Evolutionary conservation across 2,113 vertebrate species (phyloP).

Genomic region (Rhea pennata): DNA sequence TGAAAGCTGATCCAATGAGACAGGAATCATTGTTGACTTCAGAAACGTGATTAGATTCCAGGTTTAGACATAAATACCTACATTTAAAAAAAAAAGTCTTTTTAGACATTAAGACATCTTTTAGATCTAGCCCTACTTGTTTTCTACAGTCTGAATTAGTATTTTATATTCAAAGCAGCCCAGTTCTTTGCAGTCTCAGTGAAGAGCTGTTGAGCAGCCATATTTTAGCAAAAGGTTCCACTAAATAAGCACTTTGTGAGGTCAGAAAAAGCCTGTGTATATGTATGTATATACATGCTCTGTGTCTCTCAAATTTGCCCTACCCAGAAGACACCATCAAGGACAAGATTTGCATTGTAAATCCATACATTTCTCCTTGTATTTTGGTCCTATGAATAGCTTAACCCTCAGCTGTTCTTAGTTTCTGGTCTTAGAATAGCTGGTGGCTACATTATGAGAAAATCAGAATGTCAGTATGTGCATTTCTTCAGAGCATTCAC

Average conservation of each 20-base stretch:
- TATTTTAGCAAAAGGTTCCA: background rate
- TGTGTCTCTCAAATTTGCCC: background rate
- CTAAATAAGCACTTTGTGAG: background rate
- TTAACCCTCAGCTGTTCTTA: conserved; percentile 45
- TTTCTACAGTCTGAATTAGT: background rate
- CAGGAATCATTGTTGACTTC: background rate
- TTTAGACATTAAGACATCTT: background rate
- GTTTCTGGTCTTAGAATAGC: conserved; percentile 31
- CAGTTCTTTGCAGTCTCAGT: background rate
- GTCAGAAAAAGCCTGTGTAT: background rate
- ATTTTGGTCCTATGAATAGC: conserved; percentile 39
- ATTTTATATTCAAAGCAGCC: background rate
- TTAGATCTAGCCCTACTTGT: background rate
- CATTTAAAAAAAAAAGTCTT: background rate
- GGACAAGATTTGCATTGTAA: background rate
- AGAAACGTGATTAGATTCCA: background rate
- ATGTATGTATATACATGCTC: background rate
- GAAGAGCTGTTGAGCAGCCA: background rate
- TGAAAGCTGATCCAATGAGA: background rate
- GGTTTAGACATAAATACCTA: background rate
- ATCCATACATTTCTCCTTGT: conserved; percentile 3
- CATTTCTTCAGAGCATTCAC: conserved; percentile 25
- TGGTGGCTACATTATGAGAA: conserved; percentile 57
- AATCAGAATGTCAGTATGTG: conserved; percentile 52
- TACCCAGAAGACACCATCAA: background rate